Conservation (phyloP, 37 sponge, comb jelly and placozoan genomes). For the Axinella damicornis region DNA sequence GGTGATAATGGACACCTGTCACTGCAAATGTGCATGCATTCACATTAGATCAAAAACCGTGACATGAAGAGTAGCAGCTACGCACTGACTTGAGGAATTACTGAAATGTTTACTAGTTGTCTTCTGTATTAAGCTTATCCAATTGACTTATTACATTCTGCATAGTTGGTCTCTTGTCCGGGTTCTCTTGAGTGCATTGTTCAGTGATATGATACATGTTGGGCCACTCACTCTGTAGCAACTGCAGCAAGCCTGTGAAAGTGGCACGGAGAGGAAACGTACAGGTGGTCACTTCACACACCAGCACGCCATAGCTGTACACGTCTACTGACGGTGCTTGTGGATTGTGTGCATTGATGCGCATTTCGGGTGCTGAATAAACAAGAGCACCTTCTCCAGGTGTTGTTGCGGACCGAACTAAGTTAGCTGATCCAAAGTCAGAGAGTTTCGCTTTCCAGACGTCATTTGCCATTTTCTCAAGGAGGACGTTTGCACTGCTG, state of each 20-base stretch:
- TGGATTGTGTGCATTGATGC: no score
- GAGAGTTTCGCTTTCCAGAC: slow-evolving; percentile 77
- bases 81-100: no score
- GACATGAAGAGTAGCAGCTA: no score
- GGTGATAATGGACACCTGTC: no score
- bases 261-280: neutral
- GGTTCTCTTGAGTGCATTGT: neutral
- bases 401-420: slow-evolving; percentile 6
- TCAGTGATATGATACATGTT: neutral
- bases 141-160: neutral
- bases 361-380: slow-evolving; percentile 71
- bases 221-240: neutral
- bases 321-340: slow-evolving; percentile 62
- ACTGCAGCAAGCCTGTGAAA: neutral
- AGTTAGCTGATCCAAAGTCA: slow-evolving; percentile 72
- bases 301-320: slow-evolving; percentile 71
- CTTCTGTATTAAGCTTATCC: neutral
- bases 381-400: slow-evolving; percentile 53
- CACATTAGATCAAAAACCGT: no score
- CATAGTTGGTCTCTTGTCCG: slow-evolving; percentile 8
- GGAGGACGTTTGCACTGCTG: slow-evolving; percentile 71
- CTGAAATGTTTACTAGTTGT: no score
- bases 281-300: slow-evolving; percentile 44
- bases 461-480: slow-evolving; percentile 15
- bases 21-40: no score